phyloP scores from a whole-genome alignment of 2,888 invertebrate genomes.

The Acleris sparsana region DNA sequence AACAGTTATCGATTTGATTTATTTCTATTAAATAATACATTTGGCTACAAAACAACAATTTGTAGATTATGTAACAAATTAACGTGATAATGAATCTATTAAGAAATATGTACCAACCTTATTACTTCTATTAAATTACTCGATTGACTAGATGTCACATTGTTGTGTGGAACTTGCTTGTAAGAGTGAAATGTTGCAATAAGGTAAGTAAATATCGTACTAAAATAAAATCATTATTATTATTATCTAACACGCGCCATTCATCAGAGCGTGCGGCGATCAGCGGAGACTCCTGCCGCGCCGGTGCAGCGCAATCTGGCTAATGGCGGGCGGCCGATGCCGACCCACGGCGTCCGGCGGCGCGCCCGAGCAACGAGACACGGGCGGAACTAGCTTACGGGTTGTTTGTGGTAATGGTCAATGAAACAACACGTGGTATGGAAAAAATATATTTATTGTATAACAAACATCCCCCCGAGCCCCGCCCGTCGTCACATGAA shows the following conservation, averaged over 20 bases:
- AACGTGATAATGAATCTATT: too few species aligned
- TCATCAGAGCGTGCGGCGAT: slow-evolving; percentile 11
- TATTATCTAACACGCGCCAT: neutral
- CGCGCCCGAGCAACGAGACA: neutral
- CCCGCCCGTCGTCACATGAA: slow-evolving; percentile 87
- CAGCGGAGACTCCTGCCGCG: slow-evolving; percentile 5
- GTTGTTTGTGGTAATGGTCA: neutral
- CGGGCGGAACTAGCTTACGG: neutral
- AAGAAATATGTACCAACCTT: too few species aligned
- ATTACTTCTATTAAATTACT: too few species aligned
- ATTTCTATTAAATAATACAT: too few species aligned
- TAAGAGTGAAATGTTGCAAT: too few species aligned
- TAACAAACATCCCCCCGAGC: slow-evolving; percentile 65
- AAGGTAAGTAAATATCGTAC: too few species aligned
- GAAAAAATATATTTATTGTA: slow-evolving; percentile 57
- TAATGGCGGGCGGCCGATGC: neutral
- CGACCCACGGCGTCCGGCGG: neutral
- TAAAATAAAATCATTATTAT: too few species aligned
- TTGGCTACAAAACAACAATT: too few species aligned
- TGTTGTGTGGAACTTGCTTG: too few species aligned
- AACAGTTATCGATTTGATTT: too few species aligned
- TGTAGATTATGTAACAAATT: too few species aligned
- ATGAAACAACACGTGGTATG: slow-evolving; percentile 31
- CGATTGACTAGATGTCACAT: too few species aligned
- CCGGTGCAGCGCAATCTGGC: neutral